These are phyloP conservation scores for Ephialtes manifestator DNA, from an alignment of 2,888 invertebrate genomes.

Conservation along the genomic window DNA sequence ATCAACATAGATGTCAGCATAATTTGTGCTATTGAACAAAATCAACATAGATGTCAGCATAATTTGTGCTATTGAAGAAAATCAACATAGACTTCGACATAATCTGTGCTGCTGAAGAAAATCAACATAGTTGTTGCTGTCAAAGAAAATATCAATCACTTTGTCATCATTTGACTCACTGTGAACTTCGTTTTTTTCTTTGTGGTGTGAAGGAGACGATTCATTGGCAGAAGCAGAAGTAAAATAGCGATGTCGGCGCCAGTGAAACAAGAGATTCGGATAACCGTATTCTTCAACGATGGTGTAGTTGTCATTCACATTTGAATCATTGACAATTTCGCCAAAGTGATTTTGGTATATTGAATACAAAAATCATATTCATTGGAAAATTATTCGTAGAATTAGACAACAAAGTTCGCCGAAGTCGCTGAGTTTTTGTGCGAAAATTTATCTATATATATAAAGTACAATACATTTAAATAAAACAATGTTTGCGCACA, in stretches of 20 bases:
- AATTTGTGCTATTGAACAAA: not conserved
- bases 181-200: not conserved
- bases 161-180: not conserved
- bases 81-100: not conserved
- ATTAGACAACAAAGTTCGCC: not conserved
- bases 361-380: not conserved
- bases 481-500: not conserved
- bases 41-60: not conserved
- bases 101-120: not conserved
- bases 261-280: slow-evolving; percentile 89
- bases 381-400: not conserved
- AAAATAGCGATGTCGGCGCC: slow-evolving; percentile 88
- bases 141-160: not conserved
- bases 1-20: no score
- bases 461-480: not conserved
- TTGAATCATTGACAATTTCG: slow-evolving; percentile 77
- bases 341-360: not conserved
- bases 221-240: slow-evolving; percentile 1
- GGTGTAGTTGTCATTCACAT: slow-evolving; percentile 90
- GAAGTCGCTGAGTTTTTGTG: not conserved
- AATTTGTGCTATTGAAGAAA: not conserved
- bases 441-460: not conserved
- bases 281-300: slow-evolving; percentile 90
- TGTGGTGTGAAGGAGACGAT: not conserved
- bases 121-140: not conserved